Evolutionary conservation across 2,113 vertebrate species (phyloP).

Genomic region (Chaetorhynchus papuensis): DNA sequence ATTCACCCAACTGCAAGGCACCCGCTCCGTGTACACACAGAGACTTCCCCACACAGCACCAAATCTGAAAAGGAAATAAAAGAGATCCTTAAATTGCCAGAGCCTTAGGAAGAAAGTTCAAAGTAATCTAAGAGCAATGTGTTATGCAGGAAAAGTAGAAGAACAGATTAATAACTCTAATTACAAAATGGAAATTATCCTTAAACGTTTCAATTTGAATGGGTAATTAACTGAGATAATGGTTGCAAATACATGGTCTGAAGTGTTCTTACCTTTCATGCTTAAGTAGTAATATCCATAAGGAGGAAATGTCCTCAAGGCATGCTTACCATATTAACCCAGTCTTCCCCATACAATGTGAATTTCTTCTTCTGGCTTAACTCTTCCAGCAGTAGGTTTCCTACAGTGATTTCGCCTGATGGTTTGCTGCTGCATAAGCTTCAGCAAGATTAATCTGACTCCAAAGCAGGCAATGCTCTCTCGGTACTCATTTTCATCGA

Average conservation of each 20-base stretch:
- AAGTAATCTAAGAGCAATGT: not conserved
- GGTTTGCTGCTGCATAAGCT: not conserved
- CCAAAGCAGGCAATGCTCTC: not conserved
- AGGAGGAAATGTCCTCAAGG: not conserved
- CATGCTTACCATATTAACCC: not conserved
- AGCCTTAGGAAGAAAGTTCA: not conserved
- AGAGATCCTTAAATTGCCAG: not conserved
- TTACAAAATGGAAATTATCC: not conserved
- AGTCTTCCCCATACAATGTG: not conserved
- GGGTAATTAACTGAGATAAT: constrained; percentile 16
- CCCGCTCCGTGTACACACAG: rapidly evolving
- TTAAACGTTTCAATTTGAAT: not conserved
- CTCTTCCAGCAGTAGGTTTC: not conserved
- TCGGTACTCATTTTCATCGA: not conserved
- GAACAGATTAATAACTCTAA: not conserved
- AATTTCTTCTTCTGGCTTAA: not conserved
- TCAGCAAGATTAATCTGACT: not conserved
- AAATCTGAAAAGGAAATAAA: not conserved
- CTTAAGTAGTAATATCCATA: not conserved
- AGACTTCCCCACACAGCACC: not conserved
- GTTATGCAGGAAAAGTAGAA: not conserved
- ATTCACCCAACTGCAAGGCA: not conserved
- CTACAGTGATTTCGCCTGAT: not conserved
- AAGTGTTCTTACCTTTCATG: not conserved
- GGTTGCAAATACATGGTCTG: not conserved